phyloP scores from a whole-genome alignment of 2,797 vertebrate species.

The Naso thynnoides region DNA sequence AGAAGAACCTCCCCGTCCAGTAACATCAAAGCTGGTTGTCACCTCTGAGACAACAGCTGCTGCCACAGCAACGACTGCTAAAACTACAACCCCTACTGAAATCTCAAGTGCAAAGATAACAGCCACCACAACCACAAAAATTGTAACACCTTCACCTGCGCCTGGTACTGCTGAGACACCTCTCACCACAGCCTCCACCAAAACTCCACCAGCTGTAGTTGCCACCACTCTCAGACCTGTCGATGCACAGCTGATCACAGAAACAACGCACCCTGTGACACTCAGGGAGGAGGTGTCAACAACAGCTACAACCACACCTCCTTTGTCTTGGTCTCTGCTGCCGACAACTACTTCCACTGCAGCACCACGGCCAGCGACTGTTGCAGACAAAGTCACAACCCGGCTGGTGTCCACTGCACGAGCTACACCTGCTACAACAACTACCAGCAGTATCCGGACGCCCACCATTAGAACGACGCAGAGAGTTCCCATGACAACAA shows the following conservation, averaged over 20 bases:
- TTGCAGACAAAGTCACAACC: conserved; percentile 70
- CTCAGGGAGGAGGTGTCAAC: conserved; percentile 66
- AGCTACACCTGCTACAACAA: conserved; percentile 45
- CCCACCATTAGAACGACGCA: conserved; percentile 52
- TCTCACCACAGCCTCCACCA: conserved; percentile 48
- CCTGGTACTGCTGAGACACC: conserved; percentile 46
- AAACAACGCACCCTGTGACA: conserved; percentile 55
- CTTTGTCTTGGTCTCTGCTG: conserved; percentile 30
- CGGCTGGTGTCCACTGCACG: conserved; percentile 56
- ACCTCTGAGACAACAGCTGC: conserved; percentile 46
- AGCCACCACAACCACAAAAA: conserved; percentile 51
- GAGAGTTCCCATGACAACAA: conserved; percentile 57
- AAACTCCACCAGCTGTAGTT: conserved; percentile 28
- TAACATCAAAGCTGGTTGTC: conserved; percentile 35
- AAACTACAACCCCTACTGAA: conserved; percentile 49
- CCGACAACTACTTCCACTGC: conserved; percentile 51
- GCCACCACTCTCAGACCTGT: conserved; percentile 62
- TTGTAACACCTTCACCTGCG: conserved; percentile 28
- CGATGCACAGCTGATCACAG: conserved; percentile 42
- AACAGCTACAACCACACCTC: conserved; percentile 34
- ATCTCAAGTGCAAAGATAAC: conserved; percentile 43
- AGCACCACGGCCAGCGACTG: conserved; percentile 36
- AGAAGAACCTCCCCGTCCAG: conserved; percentile 45
- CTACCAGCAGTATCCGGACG: conserved; percentile 12
- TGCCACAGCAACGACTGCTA: conserved; percentile 36